Conservation (phyloP, 2,797 vertebrate genomes). For the Sternotherus odoratus region DNA sequence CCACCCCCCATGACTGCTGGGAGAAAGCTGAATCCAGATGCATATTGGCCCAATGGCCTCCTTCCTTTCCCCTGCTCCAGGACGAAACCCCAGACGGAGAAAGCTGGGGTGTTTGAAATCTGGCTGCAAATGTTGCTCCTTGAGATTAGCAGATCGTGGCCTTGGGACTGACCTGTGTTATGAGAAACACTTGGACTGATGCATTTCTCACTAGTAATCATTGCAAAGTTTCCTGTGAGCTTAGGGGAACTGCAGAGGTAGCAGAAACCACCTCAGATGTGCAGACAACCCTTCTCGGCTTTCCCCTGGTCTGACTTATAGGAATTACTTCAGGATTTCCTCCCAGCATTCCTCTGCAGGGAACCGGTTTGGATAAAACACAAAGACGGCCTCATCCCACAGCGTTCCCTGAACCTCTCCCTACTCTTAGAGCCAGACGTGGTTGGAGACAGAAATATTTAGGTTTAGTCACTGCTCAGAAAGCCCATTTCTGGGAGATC, state of each 20-base stretch:
- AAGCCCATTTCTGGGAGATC: rapidly evolving
- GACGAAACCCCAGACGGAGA: rapidly evolving
- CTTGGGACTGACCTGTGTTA: not conserved
- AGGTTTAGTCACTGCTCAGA: not conserved
- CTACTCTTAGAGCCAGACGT: not conserved
- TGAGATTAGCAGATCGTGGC: not conserved
- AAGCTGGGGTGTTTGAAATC: not conserved
- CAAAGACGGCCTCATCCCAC: not conserved
- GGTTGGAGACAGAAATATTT: not conserved
- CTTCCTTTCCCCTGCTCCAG: not conserved
- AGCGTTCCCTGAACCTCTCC: not conserved
- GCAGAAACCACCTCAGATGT: not conserved
- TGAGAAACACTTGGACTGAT: not conserved
- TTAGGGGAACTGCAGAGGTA: not conserved
- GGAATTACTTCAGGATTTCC: conserved; percentile 7
- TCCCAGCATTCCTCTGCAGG: not conserved
- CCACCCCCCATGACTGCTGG: not conserved
- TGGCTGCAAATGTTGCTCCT: rapidly evolving
- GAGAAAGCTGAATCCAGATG: not conserved
- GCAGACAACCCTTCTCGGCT: not conserved
- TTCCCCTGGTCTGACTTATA: not conserved
- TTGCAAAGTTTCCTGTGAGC: conserved; percentile 48
- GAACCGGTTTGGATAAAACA: not conserved
- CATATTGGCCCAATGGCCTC: rapidly evolving
- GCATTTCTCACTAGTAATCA: not conserved